Base-by-base conservation (phyloP, 2,797 vertebrate species). In the Melanitta fusca region DNA sequence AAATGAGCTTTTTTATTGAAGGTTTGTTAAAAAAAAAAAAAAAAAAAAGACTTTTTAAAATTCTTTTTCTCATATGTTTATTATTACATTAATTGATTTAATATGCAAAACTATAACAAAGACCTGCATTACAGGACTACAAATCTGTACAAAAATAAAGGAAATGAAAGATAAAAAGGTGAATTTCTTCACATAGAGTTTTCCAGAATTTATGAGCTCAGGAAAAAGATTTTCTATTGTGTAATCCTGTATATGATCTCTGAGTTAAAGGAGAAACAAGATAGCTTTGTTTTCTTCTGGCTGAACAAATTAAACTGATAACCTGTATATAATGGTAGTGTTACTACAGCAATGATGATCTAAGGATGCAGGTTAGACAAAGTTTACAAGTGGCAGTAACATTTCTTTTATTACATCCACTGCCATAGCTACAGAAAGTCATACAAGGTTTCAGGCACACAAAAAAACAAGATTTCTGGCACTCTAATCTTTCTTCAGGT, bases 181-280 rank as follows among this genome's bases (percentile, higher is more conserved):
- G 8, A 54, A 30, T 53, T 47, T 85, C 11, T 92, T 85, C 34
- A 54, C 4, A 14, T 20, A 49, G 2, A 6, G 0, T 72, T 90
- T 83, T 85, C 13, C 39, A 74, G 12, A 68, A 70, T 34, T 61
- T 41, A 54, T 66, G 47, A 86, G 17, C 7, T 38, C 43, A 58
- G 43, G 7, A 66, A 45, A 10, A 68, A 85, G 49, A 72, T 38
- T 39, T 54, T 34, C 2, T 53, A 6, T 12, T 79, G 6, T 45
- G 15, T 49, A 64, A 61, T 64, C 12, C 8, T 78, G 6, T 54
- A 3, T 36, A 6, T 54, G 71, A 74, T 15, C 22, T 39, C n/a
- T 68, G n/a, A 88, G 17, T 78, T 74, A 73, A 85, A 86, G 68
- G 32, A 45, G 14, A 80, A 91, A 65, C 7, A 71, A 47, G 12